Conservation (phyloP, 2,888 invertebrate species). For the Parnassius smintheus region DNA sequence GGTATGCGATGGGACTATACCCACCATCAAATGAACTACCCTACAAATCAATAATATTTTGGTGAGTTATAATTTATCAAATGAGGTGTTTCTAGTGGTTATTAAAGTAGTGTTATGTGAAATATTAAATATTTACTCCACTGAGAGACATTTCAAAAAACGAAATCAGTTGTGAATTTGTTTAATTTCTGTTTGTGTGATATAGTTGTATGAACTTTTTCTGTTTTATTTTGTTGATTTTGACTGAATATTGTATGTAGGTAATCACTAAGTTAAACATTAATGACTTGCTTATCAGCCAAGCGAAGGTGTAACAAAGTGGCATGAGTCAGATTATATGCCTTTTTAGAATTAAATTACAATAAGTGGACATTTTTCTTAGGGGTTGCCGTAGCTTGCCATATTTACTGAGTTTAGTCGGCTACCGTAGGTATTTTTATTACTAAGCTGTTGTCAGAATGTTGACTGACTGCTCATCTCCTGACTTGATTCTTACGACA, state of each 20-base stretch:
- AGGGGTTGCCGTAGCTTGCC: no score
- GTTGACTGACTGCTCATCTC: no score
- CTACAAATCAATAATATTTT: constrained; percentile 6
- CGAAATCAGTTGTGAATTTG: background rate
- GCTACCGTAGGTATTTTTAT: no score
- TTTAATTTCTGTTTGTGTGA: no score
- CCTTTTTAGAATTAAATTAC: constrained; percentile 26
- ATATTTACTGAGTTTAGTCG: no score
- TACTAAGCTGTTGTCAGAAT: no score
- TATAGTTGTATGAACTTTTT: no score
- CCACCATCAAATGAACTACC: constrained; percentile 8
- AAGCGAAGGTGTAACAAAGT: background rate
- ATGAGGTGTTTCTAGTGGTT: background rate
- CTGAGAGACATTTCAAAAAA: no score
- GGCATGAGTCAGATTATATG: constrained; percentile 15
- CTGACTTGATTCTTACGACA: no score
- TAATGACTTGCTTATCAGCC: constrained; percentile 12
- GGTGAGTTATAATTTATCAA: constrained; percentile 3
- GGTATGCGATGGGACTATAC: constrained; percentile 10
- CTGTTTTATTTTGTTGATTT: constrained; percentile 4
- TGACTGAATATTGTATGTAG: constrained; percentile 9
- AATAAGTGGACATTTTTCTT: background rate
- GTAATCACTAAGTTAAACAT: constrained; percentile 1
- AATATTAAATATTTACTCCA: background rate
- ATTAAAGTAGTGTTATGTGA: background rate